phyloP scores from a whole-genome alignment of 1,140 invertebrate species.

The Leptoteleia sp. region DNA sequence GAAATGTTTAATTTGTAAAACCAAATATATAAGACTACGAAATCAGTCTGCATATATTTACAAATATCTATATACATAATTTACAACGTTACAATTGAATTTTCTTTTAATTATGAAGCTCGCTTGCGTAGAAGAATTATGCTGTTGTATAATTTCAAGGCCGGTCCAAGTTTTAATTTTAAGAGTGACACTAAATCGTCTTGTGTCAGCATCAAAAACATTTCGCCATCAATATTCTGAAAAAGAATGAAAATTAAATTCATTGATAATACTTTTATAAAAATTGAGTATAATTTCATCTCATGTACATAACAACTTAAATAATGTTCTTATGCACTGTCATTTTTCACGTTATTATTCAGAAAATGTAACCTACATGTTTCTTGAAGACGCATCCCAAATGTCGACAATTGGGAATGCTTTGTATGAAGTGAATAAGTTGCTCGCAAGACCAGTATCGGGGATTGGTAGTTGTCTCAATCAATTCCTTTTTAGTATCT shows the following conservation, averaged over 20 bases:
- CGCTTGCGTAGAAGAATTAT: constrained; percentile 87
- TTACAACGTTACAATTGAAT: too few species aligned
- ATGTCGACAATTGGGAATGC: constrained; percentile 85
- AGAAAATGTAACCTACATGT: constrained; percentile 79
- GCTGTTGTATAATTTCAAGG: constrained; percentile 91
- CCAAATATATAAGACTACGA: too few species aligned
- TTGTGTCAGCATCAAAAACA: constrained; percentile 91
- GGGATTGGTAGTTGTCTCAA: constrained; percentile 81
- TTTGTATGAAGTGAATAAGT: constrained; percentile 86
- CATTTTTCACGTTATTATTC: too few species aligned
- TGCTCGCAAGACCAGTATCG: constrained; percentile 85
- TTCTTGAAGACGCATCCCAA: constrained; percentile 84
- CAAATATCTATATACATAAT: too few species aligned
- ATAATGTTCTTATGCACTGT: too few species aligned
- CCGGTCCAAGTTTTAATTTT: constrained; percentile 90
- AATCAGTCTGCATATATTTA: too few species aligned
- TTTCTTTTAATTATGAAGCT: too few species aligned
- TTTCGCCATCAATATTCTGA: constrained; percentile 90
- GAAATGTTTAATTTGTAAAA: too few species aligned
- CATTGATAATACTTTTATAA: too few species aligned
- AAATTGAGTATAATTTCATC: too few species aligned
- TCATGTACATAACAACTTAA: too few species aligned
- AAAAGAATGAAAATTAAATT: constrained; percentile 51
- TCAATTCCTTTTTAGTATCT: constrained; percentile 79
- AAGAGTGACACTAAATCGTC: constrained; percentile 89